These are phyloP conservation scores for Aeoliscus strigatus DNA, from an alignment of 2,797 vertebrate genomes.

Conservation along the genomic window DNA sequence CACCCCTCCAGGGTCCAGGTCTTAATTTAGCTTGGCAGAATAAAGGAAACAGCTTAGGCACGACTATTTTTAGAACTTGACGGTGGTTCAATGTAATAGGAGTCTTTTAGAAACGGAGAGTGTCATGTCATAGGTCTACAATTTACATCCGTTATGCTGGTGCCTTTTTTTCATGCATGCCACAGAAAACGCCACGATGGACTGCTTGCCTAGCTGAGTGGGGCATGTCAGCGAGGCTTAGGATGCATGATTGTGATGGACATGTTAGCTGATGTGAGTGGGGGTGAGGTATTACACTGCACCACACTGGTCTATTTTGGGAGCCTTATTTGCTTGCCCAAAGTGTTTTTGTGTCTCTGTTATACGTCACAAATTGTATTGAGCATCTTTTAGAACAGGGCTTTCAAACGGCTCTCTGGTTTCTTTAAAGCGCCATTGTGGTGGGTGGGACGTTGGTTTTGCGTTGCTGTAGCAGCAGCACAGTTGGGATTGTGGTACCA, in stretches of 20 bases:
- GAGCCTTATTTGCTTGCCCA: slow-evolving; percentile 37
- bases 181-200: slow-evolving; percentile 32
- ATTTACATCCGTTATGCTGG: slow-evolving; percentile 37
- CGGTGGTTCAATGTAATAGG: slow-evolving; percentile 37
- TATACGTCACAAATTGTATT: slow-evolving; percentile 27
- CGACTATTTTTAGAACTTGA: slow-evolving; percentile 60
- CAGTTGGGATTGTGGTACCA: slow-evolving; percentile 2
- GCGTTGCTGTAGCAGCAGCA: slow-evolving; percentile 4
- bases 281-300: slow-evolving; percentile 50
- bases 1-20: slow-evolving; percentile 37
- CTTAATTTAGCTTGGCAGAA: slow-evolving; percentile 58
- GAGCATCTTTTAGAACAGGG: slow-evolving; percentile 8
- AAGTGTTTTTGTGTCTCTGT: slow-evolving; percentile 37
- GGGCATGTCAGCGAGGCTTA: slow-evolving; percentile 53
- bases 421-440: slow-evolving; percentile 7
- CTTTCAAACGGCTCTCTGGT: slow-evolving; percentile 5
- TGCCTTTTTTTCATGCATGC: slow-evolving; percentile 15
- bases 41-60: slow-evolving; percentile 43
- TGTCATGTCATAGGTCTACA: slow-evolving; percentile 47
- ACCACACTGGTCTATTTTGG: slow-evolving; percentile 53
- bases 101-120: slow-evolving; percentile 53
- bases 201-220: slow-evolving; percentile 37
- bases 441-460: slow-evolving; percentile 4
- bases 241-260: slow-evolving; percentile 55
- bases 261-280: slow-evolving; percentile 59